Evolutionary conservation across 2,797 vertebrate species (phyloP).

Genomic region (Anguilla megastoma): DNA sequence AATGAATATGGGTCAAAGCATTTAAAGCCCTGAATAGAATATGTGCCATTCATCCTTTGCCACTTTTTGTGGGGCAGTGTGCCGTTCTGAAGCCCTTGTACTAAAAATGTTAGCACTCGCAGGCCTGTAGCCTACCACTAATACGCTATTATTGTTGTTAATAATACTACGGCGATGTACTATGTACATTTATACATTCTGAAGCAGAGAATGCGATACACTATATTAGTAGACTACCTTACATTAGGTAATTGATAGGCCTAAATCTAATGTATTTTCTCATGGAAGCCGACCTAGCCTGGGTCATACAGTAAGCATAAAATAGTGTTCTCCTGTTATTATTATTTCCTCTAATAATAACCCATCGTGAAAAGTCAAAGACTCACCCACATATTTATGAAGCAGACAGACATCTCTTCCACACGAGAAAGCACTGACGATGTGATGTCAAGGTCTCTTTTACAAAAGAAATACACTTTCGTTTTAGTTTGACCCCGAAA

Average conservation of each 20-base stretch:
- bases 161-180: neutral
- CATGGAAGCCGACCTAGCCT: neutral
- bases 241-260: neutral
- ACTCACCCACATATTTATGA: slow-evolving; percentile 1
- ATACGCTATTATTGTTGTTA: neutral
- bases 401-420: neutral
- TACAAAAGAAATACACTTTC: neutral
- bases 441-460: neutral
- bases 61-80: neutral
- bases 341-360: neutral
- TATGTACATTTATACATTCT: neutral
- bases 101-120: neutral
- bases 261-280: too few relatives aligned
- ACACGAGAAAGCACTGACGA: neutral
- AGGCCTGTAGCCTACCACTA: neutral
- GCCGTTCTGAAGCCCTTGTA: neutral
- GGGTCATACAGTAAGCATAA: neutral
- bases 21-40: neutral
- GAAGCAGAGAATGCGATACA: neutral
- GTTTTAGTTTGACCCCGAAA: neutral
- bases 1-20: neutral
- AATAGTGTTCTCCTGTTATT: neutral
- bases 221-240: neutral
- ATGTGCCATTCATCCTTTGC: neutral
- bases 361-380: neutral